These are phyloP conservation scores for Anguilla megastoma DNA, from an alignment of 2,797 vertebrate species.

Conservation along the genomic window DNA sequence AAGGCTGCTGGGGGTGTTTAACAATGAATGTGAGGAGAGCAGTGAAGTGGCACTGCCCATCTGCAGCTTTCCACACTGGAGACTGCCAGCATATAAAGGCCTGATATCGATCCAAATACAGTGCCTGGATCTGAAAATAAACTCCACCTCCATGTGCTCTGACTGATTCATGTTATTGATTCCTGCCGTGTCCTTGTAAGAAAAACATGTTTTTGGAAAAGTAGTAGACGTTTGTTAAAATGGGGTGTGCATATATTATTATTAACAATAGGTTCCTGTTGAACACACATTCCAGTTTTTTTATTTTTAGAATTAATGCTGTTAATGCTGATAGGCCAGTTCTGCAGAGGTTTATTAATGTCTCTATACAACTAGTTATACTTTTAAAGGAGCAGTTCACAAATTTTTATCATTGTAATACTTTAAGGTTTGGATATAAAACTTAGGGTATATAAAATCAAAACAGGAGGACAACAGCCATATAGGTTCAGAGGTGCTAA, in stretches of 20 bases:
- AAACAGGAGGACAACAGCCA: background rate
- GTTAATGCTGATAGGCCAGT: no score
- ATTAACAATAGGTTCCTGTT: background rate
- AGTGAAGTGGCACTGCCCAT: background rate
- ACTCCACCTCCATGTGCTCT: background rate
- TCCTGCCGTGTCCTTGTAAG: background rate
- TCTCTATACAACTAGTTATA: no score
- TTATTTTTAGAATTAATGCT: background rate
- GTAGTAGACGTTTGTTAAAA: background rate
- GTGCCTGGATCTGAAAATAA: background rate
- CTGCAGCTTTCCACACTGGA: background rate
- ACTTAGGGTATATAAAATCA: no score
- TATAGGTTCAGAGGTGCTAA: background rate
- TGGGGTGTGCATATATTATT: background rate
- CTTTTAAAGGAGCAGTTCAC: no score
- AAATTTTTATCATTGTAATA: background rate
- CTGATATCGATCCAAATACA: background rate
- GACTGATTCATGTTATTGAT: background rate
- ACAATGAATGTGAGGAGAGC: background rate
- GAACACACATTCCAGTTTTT: background rate
- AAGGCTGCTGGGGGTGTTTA: background rate
- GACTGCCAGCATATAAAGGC: background rate
- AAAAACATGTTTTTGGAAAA: background rate
- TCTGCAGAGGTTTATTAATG: no score
- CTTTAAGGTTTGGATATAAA: no score